A percentile compares a stretch with the other conserved stretches of the same genome.
Evolutionary conservation across 2,113 vertebrate genomes (phyloP).

Genomic region (Mirza zaza): DNA sequence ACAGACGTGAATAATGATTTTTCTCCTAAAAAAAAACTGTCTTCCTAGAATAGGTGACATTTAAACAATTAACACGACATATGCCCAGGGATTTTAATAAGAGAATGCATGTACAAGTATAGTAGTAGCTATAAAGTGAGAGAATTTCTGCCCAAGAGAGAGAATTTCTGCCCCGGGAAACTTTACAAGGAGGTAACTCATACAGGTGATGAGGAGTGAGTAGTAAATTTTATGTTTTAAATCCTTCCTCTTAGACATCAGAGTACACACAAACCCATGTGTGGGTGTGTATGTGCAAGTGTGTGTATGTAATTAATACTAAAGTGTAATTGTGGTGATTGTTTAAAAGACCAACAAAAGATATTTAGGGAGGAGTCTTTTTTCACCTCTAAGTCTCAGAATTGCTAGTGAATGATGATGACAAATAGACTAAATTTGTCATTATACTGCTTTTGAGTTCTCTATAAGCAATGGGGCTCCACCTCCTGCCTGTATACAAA

Average conservation of each 20-base stretch:
- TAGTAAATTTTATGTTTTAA: neutral
- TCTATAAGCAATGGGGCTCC: neutral
- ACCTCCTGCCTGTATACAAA: neutral
- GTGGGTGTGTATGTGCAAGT: neutral
- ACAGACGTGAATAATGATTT: neutral
- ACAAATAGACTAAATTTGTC: neutral
- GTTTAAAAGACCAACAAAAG: neutral
- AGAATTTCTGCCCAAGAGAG: neutral
- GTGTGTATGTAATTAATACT: neutral
- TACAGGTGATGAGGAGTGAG: neutral
- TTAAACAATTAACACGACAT: neutral
- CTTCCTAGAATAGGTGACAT: neutral
- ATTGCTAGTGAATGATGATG: neutral
- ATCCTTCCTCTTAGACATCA: neutral
- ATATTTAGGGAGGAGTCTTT: neutral
- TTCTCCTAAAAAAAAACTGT: neutral
- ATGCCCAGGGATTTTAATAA: neutral
- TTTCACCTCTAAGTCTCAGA: neutral
- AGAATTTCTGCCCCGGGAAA: neutral
- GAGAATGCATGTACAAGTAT: neutral
- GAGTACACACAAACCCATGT: neutral
- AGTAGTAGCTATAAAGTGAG: neutral
- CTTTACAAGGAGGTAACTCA: neutral
- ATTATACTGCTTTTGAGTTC: neutral
- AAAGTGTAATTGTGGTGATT: neutral